Conservation (phyloP, 1,140 invertebrate genomes). For the Penaeus chinensis region DNA sequence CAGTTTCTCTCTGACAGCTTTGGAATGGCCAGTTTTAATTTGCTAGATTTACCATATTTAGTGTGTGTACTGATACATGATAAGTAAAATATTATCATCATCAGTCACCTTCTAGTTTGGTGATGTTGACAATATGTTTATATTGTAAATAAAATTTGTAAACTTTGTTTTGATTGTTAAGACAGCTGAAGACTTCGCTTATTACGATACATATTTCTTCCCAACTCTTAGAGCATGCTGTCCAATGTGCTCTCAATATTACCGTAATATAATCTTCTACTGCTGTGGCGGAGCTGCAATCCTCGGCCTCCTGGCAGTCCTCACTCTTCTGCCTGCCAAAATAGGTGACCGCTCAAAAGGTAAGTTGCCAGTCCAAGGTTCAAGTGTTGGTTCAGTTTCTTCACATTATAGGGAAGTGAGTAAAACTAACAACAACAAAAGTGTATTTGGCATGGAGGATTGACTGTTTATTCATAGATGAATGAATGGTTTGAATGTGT, state of each 20-base stretch:
- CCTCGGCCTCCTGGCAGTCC: conserved; percentile 74
- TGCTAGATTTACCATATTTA: too few relatives aligned
- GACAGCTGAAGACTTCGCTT: too few relatives aligned
- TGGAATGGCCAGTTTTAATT: too few relatives aligned
- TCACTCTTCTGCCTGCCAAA: conserved; percentile 50
- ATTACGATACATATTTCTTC: neutral
- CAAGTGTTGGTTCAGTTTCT: neutral
- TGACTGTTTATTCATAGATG: neutral
- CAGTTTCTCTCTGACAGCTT: too few relatives aligned
- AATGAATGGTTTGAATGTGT: too few relatives aligned
- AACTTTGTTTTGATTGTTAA: neutral
- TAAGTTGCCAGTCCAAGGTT: neutral
- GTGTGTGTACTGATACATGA: too few relatives aligned
- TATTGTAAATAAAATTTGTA: neutral
- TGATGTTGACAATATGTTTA: too few relatives aligned
- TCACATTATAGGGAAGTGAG: neutral
- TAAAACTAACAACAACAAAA: neutral
- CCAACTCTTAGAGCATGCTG: conserved; percentile 72
- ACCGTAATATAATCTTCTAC: conserved; percentile 79
- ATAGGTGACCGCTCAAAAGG: conserved; percentile 48
- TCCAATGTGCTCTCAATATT: conserved; percentile 75
- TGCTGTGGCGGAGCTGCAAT: conserved; percentile 80
- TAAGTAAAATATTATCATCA: too few relatives aligned
- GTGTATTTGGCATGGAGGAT: neutral
- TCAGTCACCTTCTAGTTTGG: too few relatives aligned